Percentiles rank a stretch among this genome's conserved stretches.
Evolutionary conservation across 2,888 invertebrate species (phyloP).

Genomic region (Beris chalybata): DNA sequence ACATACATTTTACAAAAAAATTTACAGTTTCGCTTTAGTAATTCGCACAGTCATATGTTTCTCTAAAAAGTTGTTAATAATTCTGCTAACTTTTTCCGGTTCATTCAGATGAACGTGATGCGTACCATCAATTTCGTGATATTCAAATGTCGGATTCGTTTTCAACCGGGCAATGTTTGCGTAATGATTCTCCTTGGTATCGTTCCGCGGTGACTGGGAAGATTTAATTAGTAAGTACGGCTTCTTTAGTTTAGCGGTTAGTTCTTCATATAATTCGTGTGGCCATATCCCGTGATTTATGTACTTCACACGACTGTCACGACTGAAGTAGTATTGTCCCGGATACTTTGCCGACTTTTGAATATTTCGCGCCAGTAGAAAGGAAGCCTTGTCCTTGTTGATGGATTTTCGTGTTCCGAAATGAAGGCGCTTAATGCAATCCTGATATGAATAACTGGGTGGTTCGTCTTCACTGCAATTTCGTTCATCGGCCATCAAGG

Average conservation of each 20-base stretch:
- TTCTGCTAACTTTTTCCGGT: constrained; percentile 62
- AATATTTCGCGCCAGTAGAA: constrained; percentile 62
- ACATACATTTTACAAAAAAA: not conserved
- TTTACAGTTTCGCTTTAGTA: constrained; percentile 11
- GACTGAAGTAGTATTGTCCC: constrained; percentile 64
- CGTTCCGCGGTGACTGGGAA: constrained; percentile 60
- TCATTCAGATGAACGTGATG: constrained; percentile 76
- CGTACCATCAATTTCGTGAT: constrained; percentile 65
- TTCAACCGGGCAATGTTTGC: constrained; percentile 61
- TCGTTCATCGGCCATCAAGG: constrained; percentile 57
- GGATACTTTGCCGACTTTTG: constrained; percentile 61
- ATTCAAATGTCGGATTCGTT: constrained; percentile 61
- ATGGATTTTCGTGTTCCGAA: constrained; percentile 63
- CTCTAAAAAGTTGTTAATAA: constrained; percentile 50
- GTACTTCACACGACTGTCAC: constrained; percentile 66
- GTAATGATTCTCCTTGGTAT: constrained; percentile 61
- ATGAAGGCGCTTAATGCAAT: constrained; percentile 63
- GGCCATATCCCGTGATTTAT: constrained; percentile 42
- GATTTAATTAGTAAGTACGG: constrained; percentile 69
- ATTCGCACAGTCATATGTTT: constrained; percentile 40
- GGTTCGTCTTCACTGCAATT: constrained; percentile 58
- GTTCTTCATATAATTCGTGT: constrained; percentile 59
- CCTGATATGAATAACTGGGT: constrained; percentile 65
- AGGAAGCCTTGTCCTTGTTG: constrained; percentile 59
- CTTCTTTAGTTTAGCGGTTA: constrained; percentile 62